phyloP scores from a whole-genome alignment of 2,113 vertebrate species.

The Tamias sibiricus region DNA sequence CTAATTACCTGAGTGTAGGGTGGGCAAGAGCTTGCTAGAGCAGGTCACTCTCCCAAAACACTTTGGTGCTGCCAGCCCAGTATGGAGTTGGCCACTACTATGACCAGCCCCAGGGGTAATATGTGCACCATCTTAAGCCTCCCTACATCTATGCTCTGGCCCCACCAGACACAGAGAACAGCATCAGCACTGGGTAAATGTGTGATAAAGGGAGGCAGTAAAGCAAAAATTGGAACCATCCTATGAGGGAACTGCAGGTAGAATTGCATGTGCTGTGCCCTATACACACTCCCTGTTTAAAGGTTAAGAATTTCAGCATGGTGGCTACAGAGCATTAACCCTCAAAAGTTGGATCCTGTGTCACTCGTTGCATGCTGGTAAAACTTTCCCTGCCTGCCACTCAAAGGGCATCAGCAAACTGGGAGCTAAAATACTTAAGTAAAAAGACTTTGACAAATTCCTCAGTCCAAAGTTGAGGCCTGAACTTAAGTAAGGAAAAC shows the following conservation, averaged over 20 bases:
- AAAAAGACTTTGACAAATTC: background rate
- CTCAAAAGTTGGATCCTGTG: background rate
- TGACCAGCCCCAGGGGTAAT: background rate
- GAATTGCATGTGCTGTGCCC: fast-evolving
- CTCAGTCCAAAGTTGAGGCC: background rate
- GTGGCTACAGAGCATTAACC: background rate
- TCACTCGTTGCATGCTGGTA: background rate
- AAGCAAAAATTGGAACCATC: background rate
- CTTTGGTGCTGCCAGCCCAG: fast-evolving
- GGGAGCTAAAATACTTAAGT: background rate
- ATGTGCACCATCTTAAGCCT: fast-evolving
- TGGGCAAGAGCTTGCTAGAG: background rate
- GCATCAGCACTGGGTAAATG: background rate
- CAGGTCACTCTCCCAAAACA: background rate
- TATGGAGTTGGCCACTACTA: too few relatives aligned
- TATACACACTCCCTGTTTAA: background rate
- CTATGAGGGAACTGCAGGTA: background rate
- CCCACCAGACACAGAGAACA: background rate
- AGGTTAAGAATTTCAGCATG: background rate
- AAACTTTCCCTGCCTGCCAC: background rate
- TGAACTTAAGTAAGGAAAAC: background rate
- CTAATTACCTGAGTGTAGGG: background rate
- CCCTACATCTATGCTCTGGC: background rate
- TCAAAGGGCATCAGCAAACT: background rate
- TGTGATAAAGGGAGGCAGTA: background rate